Conservation (phyloP, 92 coral and sea anemone genomes). For the Parazoanthus swiftii region DNA sequence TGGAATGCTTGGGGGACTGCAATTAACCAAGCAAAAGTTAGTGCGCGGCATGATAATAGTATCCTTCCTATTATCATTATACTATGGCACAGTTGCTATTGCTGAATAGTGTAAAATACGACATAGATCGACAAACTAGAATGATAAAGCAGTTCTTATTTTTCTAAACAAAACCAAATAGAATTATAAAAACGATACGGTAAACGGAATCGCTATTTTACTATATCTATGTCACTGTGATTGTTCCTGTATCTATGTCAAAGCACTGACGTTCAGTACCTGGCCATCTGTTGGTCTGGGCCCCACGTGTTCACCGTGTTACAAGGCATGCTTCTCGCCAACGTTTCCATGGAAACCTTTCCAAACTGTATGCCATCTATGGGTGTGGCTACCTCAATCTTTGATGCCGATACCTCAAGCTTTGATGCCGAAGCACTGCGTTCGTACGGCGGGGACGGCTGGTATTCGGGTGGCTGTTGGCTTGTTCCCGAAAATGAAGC, state of each 20-base stretch:
- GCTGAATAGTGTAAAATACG: too few relatives aligned
- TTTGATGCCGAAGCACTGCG: not conserved
- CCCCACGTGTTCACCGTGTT: not conserved
- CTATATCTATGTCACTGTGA: too few relatives aligned
- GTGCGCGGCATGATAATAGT: too few relatives aligned
- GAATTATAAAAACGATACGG: too few relatives aligned
- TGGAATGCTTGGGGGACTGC: not conserved
- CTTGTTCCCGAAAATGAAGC: not conserved
- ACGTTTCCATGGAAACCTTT: not conserved
- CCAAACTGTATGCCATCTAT: not conserved
- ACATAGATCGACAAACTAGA: too few relatives aligned
- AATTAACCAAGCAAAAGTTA: not conserved
- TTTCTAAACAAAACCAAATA: too few relatives aligned
- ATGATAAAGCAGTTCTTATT: too few relatives aligned
- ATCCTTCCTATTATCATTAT: not conserved
- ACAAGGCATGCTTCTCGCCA: not conserved
- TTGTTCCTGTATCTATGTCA: too few relatives aligned
- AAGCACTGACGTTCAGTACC: too few relatives aligned
- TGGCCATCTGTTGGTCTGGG: not conserved
- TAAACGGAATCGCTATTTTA: too few relatives aligned
- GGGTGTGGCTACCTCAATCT: not conserved
- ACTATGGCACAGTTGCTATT: too few relatives aligned
- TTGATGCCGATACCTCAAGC: not conserved
- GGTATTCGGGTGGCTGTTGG: not conserved
- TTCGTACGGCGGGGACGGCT: not conserved